Evolutionary conservation across 2,797 vertebrate genomes (phyloP), one percentile per base, ranked within the genome.

Genomic region (Silurus aristotelis): DNA sequence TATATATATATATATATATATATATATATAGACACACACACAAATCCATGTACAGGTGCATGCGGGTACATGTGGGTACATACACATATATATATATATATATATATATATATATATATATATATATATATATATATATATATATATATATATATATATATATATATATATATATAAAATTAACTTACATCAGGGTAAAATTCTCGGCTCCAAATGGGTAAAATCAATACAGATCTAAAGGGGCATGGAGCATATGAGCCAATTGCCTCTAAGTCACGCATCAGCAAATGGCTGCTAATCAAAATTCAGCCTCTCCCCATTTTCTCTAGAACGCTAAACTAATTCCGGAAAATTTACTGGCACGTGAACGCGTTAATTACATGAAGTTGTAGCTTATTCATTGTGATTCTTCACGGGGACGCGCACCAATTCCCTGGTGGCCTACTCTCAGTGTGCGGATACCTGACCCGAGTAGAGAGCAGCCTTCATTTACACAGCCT

Each of bases 401-500:
- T 89, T 87, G 89, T 86, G 80, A 83, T 89, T 85, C 85, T 68
- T 66, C 81, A 73, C 2, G 46, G 68, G 84, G 64, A 71, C 46
- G 64, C 81, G 80, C 85, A 73, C 46, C 17, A 46, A 27, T 48
- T 79, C 82, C 80, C 86, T 1, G 66, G 52, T 82, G 85, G 80
- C 82, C 86, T 64, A 73, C 84, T 87, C 68, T 85, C 84, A 75
- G 5, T 0, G 63, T 79, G 82, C 80, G 76, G 80, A 86, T 83
- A 88, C 38, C 61, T 87, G 88, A 92, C 88, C 86, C 82, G 12
- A 43, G 83, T 83, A 83, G 84, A 84, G 80, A 75, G 58, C 31
- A 79, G 87, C 75, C 84, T 90, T 91, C 71, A 91, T 92, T 91
- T 92, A 92, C 89, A 83, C 88, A 88, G 80, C 68, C 46, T 92